Percentiles rank a stretch among this genome's conserved stretches.
Evolutionary conservation across 2,113 vertebrate species (phyloP).

Genomic region (Melanotaenia duboulayi): DNA sequence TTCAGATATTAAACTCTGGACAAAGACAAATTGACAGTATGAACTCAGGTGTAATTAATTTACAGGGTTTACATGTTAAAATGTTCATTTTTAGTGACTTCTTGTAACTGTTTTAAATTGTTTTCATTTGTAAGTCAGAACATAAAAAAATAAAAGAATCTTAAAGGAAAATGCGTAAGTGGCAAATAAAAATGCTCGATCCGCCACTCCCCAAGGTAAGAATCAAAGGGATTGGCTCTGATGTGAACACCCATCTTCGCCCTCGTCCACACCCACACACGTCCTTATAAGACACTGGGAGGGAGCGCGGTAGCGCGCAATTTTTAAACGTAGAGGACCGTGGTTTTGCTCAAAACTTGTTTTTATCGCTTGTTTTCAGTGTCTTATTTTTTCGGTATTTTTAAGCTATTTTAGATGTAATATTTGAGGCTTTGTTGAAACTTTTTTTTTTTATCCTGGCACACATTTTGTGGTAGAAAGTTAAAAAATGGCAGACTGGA

Average conservation of each 20-base stretch:
- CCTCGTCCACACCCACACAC: constrained; percentile 44
- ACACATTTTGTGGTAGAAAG: too few species aligned
- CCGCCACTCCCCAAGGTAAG: too few species aligned
- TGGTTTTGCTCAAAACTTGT: too few species aligned
- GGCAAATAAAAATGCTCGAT: not conserved
- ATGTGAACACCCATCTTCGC: not conserved
- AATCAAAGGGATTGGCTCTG: not conserved
- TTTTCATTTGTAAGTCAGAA: too few species aligned
- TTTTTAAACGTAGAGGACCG: not conserved
- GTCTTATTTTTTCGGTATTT: not conserved
- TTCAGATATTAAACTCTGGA: too few species aligned
- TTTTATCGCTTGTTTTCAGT: too few species aligned
- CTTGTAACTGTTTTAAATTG: too few species aligned
- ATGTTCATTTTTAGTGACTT: too few species aligned
- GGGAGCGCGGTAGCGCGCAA: fast-evolving
- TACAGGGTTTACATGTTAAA: too few species aligned
- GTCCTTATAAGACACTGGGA: constrained; percentile 22
- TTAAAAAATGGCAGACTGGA: constrained; percentile 81
- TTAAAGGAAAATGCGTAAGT: not conserved
- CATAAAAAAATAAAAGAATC: not conserved
- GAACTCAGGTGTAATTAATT: too few species aligned
- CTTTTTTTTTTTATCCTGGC: not conserved
- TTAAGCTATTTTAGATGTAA: not conserved
- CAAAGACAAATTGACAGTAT: too few species aligned
- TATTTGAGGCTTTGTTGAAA: not conserved